Base-by-base conservation (phyloP, 2,113 vertebrate genomes). In the Spea multiplicata region DNA sequence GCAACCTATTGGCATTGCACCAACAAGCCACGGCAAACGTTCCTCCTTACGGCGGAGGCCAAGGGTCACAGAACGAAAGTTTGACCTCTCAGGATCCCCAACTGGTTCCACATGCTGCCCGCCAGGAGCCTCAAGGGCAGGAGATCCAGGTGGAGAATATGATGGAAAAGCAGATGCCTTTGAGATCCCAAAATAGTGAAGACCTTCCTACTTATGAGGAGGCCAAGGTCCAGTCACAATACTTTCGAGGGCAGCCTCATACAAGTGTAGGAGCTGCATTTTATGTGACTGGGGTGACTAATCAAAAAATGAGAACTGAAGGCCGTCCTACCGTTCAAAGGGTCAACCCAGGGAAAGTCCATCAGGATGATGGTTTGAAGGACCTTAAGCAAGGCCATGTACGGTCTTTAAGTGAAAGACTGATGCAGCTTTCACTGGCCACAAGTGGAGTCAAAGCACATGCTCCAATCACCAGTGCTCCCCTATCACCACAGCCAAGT, bases 341-440 rank as follows among this genome's bases (percentile, higher is more conserved):
- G 6, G 92, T 96, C 44, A 95, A 92, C 57, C 88, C 91, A 0
- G 95, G 94, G 48, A 95, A 94, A 84, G 95, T 98, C 77, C 97
- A 96, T 87, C 97, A 99, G 86, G 97, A 99, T 64, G 97, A 99
- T 65, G 97, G 96, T 52, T 93, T 99, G 1, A 95, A 96, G 90
- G 97, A 99, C 87, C 93, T 99, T 64, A 99, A 99, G 88, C 97
- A 99, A 82, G 97, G 97, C n/a, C 97, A 99, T 3, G 97, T 99
- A 13, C 93, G 97, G 12, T 99, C 97, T 5, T 90, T 99, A 81
- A 99, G 97, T 0, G 97, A 99, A 87, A 85, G 97, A 62, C 92
- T 99, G 44, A 99, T 99, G 97, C 97, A 99, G 88, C 92, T 99
- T 77, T 99, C 97, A 2, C 82, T 99, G 84, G 96, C 97, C 79